phyloP scores from a whole-genome alignment of 2,797 vertebrate genomes.

The Sebastes hubbsi region DNA sequence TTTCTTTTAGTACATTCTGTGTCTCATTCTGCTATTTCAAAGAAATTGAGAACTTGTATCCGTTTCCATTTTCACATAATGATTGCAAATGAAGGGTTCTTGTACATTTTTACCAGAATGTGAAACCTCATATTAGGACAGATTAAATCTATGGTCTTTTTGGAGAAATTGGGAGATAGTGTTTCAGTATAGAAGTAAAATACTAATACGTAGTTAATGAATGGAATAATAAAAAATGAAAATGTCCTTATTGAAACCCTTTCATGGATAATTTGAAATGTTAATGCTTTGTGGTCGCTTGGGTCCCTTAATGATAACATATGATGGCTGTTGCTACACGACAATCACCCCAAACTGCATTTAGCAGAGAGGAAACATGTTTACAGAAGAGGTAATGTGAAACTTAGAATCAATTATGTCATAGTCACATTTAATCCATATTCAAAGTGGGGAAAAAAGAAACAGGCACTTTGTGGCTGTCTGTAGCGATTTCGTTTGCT shows the following conservation, averaged over 20 bases:
- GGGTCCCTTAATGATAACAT: not conserved
- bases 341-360: not conserved
- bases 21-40: not conserved
- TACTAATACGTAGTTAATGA: not conserved
- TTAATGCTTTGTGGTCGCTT: not conserved
- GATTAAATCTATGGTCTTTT: not conserved
- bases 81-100: not conserved
- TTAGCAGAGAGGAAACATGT: slow-evolving; percentile 2
- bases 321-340: slow-evolving; percentile 10
- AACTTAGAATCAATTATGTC: not conserved
- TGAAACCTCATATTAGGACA: not conserved
- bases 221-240: slow-evolving; percentile 1
- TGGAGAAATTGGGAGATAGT: not conserved
- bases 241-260: not conserved
- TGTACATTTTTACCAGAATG: not conserved
- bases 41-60: not conserved
- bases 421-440: not conserved
- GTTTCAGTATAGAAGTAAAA: not conserved
- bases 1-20: not conserved
- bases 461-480: not conserved
- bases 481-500: not conserved
- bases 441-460: not conserved
- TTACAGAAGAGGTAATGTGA: not conserved
- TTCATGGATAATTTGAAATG: slow-evolving; percentile 15
- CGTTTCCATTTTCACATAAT: not conserved